A percentile compares a stretch with the other conserved stretches of the same genome.
Conservation (phyloP, 2,797 vertebrate species). For the Fundulus diaphanus region DNA sequence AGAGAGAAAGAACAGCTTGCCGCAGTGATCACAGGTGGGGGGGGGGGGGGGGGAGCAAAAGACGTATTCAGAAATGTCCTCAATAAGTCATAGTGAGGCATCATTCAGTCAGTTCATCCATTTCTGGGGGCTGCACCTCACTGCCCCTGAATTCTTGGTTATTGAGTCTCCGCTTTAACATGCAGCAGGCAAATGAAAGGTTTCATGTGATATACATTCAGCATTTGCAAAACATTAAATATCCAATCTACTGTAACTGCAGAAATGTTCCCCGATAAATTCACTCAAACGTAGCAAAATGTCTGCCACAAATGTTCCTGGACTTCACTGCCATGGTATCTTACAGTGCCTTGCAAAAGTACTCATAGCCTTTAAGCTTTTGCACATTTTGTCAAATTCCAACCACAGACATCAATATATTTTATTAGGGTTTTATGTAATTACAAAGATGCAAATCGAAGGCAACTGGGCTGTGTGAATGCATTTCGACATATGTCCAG, state of each 20-base stretch:
- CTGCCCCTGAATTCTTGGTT: not conserved
- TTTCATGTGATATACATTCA: constrained; percentile 54
- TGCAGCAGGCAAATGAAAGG: constrained; percentile 18
- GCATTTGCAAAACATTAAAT: constrained; percentile 15
- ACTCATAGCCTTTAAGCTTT: not conserved
- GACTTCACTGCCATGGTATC: constrained; percentile 13
- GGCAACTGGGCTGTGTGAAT: too few species aligned
- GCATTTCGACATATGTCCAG: too few species aligned
- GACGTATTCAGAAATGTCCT: constrained; percentile 18
- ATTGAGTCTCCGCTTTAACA: constrained; percentile 10
- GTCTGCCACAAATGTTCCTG: constrained; percentile 8
- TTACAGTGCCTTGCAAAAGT: not conserved
- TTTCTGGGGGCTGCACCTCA: constrained; percentile 20
- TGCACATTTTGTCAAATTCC: not conserved
- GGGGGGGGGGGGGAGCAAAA: not conserved
- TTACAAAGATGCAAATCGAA: too few species aligned
- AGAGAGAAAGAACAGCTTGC: not conserved
- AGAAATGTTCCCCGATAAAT: constrained; percentile 8
- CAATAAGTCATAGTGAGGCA: constrained; percentile 1
- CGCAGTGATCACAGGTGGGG: constrained; percentile 9
- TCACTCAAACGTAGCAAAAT: not conserved
- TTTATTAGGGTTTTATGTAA: not conserved
- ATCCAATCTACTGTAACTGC: constrained; percentile 1
- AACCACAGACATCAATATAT: not conserved
- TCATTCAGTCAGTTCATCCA: constrained; percentile 9